Percentiles rank a stretch among this genome's conserved stretches.
Evolutionary conservation across 2,797 vertebrate genomes (phyloP).

Genomic region (Myripristis murdjan): DNA sequence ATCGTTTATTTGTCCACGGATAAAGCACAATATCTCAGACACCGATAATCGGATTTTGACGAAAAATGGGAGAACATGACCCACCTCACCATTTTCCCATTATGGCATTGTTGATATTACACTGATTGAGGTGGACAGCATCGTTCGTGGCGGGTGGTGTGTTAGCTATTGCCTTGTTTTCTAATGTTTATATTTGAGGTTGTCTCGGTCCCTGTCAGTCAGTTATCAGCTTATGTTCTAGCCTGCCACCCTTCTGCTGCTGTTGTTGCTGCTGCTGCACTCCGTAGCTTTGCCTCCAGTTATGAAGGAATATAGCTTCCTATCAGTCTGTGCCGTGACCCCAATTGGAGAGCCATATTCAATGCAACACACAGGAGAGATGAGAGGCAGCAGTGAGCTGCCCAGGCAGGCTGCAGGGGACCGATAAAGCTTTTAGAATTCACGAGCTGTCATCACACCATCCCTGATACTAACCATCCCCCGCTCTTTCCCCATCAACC

Average conservation of each 20-base stretch:
- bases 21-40: no score
- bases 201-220: slow-evolving; percentile 27
- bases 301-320: slow-evolving; percentile 75
- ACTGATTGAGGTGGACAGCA: background rate
- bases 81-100: no score
- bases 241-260: slow-evolving; percentile 30
- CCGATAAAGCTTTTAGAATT: slow-evolving; percentile 84
- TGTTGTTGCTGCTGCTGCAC: slow-evolving; percentile 64
- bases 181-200: slow-evolving; percentile 25
- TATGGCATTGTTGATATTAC: no score
- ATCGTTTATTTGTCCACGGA: no score
- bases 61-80: no score
- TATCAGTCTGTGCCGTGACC: slow-evolving; percentile 79
- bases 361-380: slow-evolving; percentile 78
- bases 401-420: slow-evolving; percentile 76
- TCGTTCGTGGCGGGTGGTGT: background rate
- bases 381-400: slow-evolving; percentile 69
- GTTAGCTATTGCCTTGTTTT: slow-evolving; percentile 22
- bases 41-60: no score
- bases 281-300: slow-evolving; percentile 60
- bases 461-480: slow-evolving; percentile 53
- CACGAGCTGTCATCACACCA: slow-evolving; percentile 69
- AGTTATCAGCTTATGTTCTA: slow-evolving; percentile 40
- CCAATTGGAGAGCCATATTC: slow-evolving; percentile 83
- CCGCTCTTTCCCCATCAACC: slow-evolving; percentile 44